Evolutionary conservation across 2,797 vertebrate species (phyloP).

Genomic region (Melanotaenia nigrans): DNA sequence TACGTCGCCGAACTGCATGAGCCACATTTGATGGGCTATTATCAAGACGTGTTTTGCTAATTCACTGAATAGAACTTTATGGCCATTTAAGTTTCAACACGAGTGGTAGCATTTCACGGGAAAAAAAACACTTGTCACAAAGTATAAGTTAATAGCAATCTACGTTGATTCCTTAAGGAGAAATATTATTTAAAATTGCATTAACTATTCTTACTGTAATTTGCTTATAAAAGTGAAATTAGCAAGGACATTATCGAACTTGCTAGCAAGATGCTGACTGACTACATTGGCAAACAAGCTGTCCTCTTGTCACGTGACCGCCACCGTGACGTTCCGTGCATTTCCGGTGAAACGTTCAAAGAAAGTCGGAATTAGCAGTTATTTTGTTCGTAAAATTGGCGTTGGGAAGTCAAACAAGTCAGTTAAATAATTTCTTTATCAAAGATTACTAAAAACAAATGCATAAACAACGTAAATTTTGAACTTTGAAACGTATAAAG

Average conservation of each 20-base stretch:
- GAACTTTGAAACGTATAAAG: background rate
- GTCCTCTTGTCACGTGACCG: background rate
- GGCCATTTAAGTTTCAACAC: background rate
- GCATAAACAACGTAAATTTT: no score
- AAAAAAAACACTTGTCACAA: background rate
- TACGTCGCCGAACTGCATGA: no score
- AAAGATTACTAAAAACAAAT: background rate
- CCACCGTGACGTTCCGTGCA: no score
- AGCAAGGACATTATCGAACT: background rate
- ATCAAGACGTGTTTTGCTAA: background rate
- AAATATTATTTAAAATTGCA: background rate
- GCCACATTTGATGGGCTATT: background rate
- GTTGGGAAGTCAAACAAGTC: no score
- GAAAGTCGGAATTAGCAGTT: background rate
- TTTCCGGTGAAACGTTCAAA: slow-evolving; percentile 5
- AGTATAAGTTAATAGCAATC: background rate
- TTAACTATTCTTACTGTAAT: background rate
- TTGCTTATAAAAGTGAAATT: background rate
- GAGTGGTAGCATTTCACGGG: background rate
- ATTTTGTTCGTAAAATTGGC: no score
- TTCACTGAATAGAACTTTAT: background rate
- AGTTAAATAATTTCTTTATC: background rate
- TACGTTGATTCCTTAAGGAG: background rate
- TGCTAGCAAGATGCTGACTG: background rate
- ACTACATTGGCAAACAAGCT: background rate